Evolutionary conservation across 2,888 invertebrate species (phyloP), one percentile per base, ranked within the genome.

Genomic region (Scrobipalpa atriplicella): DNA sequence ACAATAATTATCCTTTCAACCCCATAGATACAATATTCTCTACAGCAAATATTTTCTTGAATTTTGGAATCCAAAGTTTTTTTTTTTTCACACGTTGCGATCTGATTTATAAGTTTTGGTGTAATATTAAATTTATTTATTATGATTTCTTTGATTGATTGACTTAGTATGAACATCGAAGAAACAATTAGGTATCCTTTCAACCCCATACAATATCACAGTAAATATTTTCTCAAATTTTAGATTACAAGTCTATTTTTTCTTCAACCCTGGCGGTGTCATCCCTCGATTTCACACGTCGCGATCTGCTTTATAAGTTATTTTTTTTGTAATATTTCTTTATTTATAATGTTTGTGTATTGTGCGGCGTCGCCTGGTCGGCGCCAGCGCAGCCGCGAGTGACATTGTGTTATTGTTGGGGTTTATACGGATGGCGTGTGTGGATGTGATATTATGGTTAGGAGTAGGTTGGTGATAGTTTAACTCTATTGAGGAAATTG

Each of bases 211-310:
- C 3, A 56, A 56, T 21, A 29, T 18, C 13, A 56, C 0, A 56
- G 11, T 13, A 56, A 56, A 56, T 56, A 56, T 56, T 56, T 56
- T 56, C 54, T 13, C 21, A 56, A 13, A 56, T 56, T 58, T 8
- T 58, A 38, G n/a, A 69, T 9, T 29, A 38, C n/a, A 38, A 38
- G 9, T 64, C 19, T 67, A 21, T 64, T 67, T 66, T 72, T 58
- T 58, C 38, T 38, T 58, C 16, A n/a, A 7, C 1, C n/a, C 7
- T 16, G 77, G 75, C 76, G 75, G 79, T 86, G 85, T 89, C 88
- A 83, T 82, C 79, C 82, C 82, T 83, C 47, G 82, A 85, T 87
- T 90, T 90, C 89, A 89, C 89, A 90, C 90, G 84, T 90, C 75
- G 77, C 67, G 82, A 80, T 86, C 81, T 81, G 76, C 81, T 81